These are phyloP conservation scores for Acanthochromis polyacanthus DNA, from an alignment of 2,113 vertebrate species.

Conservation along the genomic window DNA sequence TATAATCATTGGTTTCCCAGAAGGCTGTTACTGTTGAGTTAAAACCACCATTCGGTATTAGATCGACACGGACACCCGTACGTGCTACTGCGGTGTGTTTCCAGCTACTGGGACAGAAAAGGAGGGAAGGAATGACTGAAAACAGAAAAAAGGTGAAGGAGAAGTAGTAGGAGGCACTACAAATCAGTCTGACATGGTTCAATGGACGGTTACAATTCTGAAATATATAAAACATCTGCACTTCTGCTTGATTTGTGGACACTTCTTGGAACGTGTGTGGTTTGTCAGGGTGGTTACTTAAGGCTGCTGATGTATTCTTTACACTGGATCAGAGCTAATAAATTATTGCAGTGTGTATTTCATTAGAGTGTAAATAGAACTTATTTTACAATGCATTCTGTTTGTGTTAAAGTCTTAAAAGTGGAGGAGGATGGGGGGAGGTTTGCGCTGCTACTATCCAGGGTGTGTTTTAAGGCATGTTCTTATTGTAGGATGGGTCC, in stretches of 20 bases:
- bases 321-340: constrained; percentile 42
- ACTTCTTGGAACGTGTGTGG: constrained; percentile 26
- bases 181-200: constrained; percentile 34
- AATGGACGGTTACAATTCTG: constrained; percentile 58
- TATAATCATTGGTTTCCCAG: constrained; percentile 50
- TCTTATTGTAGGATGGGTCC: constrained; percentile 66
- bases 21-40: constrained; percentile 31
- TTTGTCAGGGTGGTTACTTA: constrained; percentile 47
- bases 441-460: constrained; percentile 35
- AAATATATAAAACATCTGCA: constrained; percentile 44
- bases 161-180: constrained; percentile 56
- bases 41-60: constrained; percentile 42
- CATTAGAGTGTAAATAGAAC: constrained; percentile 46
- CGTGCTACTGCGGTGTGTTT: constrained; percentile 50
- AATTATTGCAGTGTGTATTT: constrained; percentile 52
- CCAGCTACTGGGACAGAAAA: constrained; percentile 22
- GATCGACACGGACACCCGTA: constrained; percentile 48
- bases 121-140: neutral
- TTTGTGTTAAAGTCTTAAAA: constrained; percentile 43
- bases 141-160: neutral
- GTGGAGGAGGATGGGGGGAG: neutral
- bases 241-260: constrained; percentile 22
- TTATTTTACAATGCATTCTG: constrained; percentile 63
- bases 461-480: constrained; percentile 77
- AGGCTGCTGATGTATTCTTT: constrained; percentile 63